Evolutionary conservation across 2,888 invertebrate species (phyloP), one percentile per base, ranked within the genome.

Genomic region (Flabesymbios commensalis): DNA sequence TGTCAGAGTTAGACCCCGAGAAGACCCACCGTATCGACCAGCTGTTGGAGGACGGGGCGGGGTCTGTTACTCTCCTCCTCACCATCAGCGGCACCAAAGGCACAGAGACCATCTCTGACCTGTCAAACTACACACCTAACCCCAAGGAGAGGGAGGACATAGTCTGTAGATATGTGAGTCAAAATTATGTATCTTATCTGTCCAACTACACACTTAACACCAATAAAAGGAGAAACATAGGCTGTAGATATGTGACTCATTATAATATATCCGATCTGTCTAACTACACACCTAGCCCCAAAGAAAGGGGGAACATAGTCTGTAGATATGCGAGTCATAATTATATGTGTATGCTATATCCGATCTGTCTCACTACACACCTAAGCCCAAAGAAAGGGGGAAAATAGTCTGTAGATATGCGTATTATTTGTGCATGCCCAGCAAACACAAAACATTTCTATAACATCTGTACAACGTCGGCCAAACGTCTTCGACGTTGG

Each of bases 11-110:
- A 71, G 92, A 93, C 78, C 87, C 93, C 31, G 98, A 99, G 83
- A 90, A 87, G 64, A 98, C 98, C 0, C 94, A 97, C 81, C 89
- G 89, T 59, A 87, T 96, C 56, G 93, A 93, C 89, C 88, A 90
- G 74, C 89, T 90, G 1, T 85, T 99, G 48, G 95, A 97, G 83
- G 94, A 96, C 66, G 93, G 91, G 5, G 1, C 91, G 0, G 90
- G 91, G 68, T 78, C 82, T 19, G 88, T 98, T 67, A 92, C 92
- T 78, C 85, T 98, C 0, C 86, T 98, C 67, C 85, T 98, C 7
- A 97, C 97, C 1, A 94, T 98, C 63, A 96, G 94, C 74, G 97
- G 96, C 0, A 95, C 94, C 0, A 92, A 93, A 0, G 93, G 94
- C 14, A 90, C 91, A 0, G 95, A 95, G 81, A 93, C 94, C 0